These are phyloP conservation scores for Aleiodes sp. DNA, from an alignment of 1,140 invertebrate genomes.

Conservation along the genomic window DNA sequence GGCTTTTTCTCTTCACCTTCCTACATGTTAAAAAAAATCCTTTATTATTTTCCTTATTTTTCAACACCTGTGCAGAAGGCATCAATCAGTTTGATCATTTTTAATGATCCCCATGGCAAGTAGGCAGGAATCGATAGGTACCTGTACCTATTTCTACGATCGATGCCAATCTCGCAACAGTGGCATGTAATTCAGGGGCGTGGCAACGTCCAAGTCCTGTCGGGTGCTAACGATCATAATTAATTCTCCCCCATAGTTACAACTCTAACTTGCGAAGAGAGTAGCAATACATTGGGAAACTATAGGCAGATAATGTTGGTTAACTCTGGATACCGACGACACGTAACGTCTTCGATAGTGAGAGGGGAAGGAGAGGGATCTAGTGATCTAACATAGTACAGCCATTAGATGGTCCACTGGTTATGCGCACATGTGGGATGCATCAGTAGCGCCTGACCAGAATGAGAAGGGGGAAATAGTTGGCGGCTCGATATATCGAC, in stretches of 20 bases:
- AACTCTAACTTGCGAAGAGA: neutral
- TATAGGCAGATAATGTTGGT: too few relatives aligned
- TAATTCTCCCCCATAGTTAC: neutral
- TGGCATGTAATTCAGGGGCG: constrained; percentile 13
- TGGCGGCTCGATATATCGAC: too few relatives aligned
- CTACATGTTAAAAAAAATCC: too few relatives aligned
- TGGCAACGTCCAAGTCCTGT: constrained; percentile 3
- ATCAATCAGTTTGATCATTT: neutral
- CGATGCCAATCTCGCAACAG: constrained; percentile 15
- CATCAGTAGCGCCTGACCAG: too few relatives aligned
- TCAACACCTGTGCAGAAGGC: neutral
- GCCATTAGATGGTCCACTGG: too few relatives aligned
- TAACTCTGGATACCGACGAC: constrained; percentile 9
- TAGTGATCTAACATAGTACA: too few relatives aligned
- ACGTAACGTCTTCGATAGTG: neutral
- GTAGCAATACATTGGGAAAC: neutral
- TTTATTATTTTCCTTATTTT: neutral
- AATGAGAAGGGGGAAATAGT: too few relatives aligned
- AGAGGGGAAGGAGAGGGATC: too few relatives aligned
- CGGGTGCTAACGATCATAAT: constrained; percentile 11
- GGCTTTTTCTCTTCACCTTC: neutral
- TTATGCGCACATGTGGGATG: too few relatives aligned
- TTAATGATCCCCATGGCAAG: constrained; percentile 10
- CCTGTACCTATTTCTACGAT: neutral
- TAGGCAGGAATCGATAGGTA: constrained; percentile 1